phyloP scores from a whole-genome alignment of 2,113 vertebrate species.

The Oryzias curvinotus region DNA sequence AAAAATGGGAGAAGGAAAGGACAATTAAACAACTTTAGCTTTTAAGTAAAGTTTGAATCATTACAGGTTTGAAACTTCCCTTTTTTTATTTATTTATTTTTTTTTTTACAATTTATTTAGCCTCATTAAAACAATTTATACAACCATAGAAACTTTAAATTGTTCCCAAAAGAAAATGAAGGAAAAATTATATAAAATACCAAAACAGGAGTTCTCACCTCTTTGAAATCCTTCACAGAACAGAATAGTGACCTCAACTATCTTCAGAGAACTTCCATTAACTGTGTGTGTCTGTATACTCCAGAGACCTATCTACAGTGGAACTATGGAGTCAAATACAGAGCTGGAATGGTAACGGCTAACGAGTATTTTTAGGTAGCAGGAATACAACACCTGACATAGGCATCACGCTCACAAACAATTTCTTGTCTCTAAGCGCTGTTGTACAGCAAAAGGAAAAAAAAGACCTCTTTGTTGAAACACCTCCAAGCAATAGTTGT shows the following conservation, averaged over 20 bases:
- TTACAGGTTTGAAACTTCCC: no score
- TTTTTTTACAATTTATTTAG: no score
- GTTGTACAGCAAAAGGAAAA: no score
- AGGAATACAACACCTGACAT: constrained; percentile 56
- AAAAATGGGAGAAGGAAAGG: no score
- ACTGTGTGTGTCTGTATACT: constrained; percentile 9
- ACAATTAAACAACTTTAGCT: no score
- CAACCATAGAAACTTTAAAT: no score
- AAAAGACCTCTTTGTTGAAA: background rate
- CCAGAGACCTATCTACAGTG: constrained; percentile 5
- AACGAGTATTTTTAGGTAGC: constrained; percentile 76
- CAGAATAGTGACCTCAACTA: constrained; percentile 6
- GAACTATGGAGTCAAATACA: constrained; percentile 17
- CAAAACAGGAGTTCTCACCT: constrained; percentile 32
- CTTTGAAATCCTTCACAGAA: constrained; percentile 11
- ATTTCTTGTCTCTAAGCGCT: background rate
- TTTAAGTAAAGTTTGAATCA: no score
- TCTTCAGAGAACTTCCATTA: constrained; percentile 14
- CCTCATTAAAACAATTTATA: no score
- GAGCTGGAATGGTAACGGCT: constrained; percentile 50
- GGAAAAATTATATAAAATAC: background rate
- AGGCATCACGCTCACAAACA: constrained; percentile 24
- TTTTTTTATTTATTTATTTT: no score
- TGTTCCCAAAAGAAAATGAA: no score
- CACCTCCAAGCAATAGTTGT: background rate